These are phyloP conservation scores for Hypothenemus hampei DNA, from an alignment of 1,140 invertebrate genomes.

Conservation along the genomic window DNA sequence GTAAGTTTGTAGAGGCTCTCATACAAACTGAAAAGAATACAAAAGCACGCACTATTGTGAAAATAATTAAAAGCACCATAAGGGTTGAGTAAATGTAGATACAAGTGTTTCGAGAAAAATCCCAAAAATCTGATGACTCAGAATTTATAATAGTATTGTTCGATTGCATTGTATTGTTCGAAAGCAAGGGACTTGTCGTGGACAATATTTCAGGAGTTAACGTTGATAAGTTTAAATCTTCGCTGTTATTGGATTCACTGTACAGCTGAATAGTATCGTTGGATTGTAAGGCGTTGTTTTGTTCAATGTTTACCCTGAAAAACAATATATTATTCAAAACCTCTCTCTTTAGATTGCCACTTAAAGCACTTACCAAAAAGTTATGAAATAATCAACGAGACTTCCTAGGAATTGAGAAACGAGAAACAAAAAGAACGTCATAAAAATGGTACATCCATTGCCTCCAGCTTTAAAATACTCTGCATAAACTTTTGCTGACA, in stretches of 20 bases:
- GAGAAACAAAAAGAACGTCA: conserved; percentile 60
- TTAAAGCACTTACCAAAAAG: conserved; percentile 57
- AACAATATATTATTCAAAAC: neutral
- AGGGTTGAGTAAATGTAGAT: conserved; percentile 40
- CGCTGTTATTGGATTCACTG: neutral
- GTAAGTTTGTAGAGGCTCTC: conserved; percentile 60
- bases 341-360: neutral
- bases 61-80: conserved; percentile 32
- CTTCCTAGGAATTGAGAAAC: conserved; percentile 65
- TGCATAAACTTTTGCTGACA: conserved; percentile 58
- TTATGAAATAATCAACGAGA: conserved; percentile 72
- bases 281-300: conserved; percentile 33
- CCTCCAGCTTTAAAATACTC: conserved; percentile 67
- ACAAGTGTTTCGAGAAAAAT: conserved; percentile 38
- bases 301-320: conserved; percentile 48
- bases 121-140: conserved; percentile 37
- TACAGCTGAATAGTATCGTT: neutral
- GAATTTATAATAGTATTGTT: no score
- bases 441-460: conserved; percentile 53
- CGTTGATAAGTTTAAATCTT: neutral
- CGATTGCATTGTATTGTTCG: no score
- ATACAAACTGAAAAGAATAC: conserved; percentile 56
- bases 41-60: conserved; percentile 46
- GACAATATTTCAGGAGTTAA: no score
- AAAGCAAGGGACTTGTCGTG: no score